Base-by-base conservation (phyloP, 2,888 invertebrate species). In the Auanema sp. region DNA sequence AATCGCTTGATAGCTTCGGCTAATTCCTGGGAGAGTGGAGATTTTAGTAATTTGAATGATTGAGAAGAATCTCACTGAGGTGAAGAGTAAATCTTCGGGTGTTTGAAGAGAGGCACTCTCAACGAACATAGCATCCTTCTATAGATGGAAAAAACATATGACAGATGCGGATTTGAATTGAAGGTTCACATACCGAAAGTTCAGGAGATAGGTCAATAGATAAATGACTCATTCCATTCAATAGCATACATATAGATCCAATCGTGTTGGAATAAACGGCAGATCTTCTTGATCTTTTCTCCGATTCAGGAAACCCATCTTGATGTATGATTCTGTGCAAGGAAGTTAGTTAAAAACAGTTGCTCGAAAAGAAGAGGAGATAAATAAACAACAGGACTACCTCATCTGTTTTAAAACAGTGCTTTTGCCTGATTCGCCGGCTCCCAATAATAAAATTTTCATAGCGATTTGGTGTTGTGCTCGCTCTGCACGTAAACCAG, bases 201-300 rank as follows among this genome's bases (percentile, higher is more conserved):
- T 33, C 33, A 33, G 33, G 8, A 3, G 57, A 56, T 55, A 71
- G 70, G n/a, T 69, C 66, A 18, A 77, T 57, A 23, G 64, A 57
- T 18, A 75, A 49, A 2, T 61, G 21, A 58, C 64, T 54, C 69
- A 77, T 69, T 51, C 75, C 77, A 18, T 69, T 65, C 10, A 69
- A 23, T 14, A 73, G 42, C 5, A 65, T 65, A 12, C 64, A 66
- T 88, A 98, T 89, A 83, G 96, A 96, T 95, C 98, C 97, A 87
- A 97, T 95, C 85, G 96, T 97, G 89, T 98, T 98, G 89, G 95
- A 95, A 89, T 97, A 98, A 79, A 98, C 97, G 85, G 98, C 96
- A 78, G 96, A 95, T 88, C 94, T 91, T 88, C 95, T 97, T 89
- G 96, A 96, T 89, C 95, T 93, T 88, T 95, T 95, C 88, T 98